A percentile compares a stretch with the other conserved stretches of the same genome.
phyloP scores from a whole-genome alignment of 2,888 invertebrate species.

The Myopa testacea region DNA sequence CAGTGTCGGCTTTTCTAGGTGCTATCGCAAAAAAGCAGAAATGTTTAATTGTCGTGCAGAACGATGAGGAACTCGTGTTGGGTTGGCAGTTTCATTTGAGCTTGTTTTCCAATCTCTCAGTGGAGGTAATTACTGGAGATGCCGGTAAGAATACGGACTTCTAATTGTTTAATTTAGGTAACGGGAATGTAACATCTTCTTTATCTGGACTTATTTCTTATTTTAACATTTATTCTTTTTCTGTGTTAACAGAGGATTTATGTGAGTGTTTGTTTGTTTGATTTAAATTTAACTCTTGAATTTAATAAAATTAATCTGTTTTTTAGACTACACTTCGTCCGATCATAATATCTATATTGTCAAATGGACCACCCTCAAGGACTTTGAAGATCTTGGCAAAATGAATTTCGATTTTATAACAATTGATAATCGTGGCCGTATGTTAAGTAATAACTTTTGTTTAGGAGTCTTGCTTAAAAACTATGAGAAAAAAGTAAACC shows the following conservation, averaged over 20 bases:
- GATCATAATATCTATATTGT: constrained; percentile 60
- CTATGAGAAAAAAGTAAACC: constrained; percentile 61
- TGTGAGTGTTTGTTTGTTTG: neutral
- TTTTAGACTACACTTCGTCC: constrained; percentile 37
- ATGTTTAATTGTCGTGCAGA: constrained; percentile 61
- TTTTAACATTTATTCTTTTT: neutral
- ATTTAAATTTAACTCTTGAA: no score
- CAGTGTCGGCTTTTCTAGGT: constrained; percentile 58
- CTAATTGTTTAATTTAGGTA: neutral
- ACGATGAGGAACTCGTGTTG: constrained; percentile 59
- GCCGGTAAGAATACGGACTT: constrained; percentile 50
- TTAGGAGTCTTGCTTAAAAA: constrained; percentile 63
- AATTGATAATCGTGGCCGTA: constrained; percentile 63
- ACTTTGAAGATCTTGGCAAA: constrained; percentile 60
- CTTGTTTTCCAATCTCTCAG: constrained; percentile 56
- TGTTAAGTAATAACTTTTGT: constrained; percentile 63
- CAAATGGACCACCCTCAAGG: constrained; percentile 63
- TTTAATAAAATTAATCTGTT: neutral
- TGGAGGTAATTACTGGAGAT: constrained; percentile 56
- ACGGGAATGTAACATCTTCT: no score
- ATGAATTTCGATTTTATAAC: constrained; percentile 62
- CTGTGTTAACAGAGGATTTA: constrained; percentile 4
- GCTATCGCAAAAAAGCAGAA: constrained; percentile 55
- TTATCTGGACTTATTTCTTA: neutral
- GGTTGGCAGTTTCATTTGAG: constrained; percentile 66